Evolutionary conservation across 2,888 invertebrate genomes (phyloP).

Genomic region (Parapristionchus giblindavisi): DNA sequence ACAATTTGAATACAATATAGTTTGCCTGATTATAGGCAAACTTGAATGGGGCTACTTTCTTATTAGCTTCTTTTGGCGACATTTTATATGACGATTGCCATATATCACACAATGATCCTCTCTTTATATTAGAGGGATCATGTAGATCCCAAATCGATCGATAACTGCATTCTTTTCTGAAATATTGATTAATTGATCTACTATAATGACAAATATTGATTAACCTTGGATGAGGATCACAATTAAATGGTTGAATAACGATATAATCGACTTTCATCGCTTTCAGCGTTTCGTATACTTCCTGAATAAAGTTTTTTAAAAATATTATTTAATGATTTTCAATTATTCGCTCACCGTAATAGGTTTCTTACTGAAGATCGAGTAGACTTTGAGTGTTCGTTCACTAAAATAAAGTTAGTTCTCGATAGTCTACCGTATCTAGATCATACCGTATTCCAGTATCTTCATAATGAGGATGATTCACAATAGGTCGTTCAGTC

Average conservation of each 20-base stretch:
- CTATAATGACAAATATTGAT: background rate
- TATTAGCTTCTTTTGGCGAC: slow-evolving; percentile 40
- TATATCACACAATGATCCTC: slow-evolving; percentile 60
- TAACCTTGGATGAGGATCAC: slow-evolving; percentile 56
- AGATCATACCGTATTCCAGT: slow-evolving; percentile 78
- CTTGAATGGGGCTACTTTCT: slow-evolving; percentile 52
- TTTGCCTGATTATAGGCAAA: slow-evolving; percentile 52
- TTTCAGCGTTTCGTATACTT: slow-evolving; percentile 79
- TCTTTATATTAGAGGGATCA: slow-evolving; percentile 71
- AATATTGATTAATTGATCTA: slow-evolving; percentile 42
- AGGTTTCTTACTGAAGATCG: slow-evolving; percentile 82
- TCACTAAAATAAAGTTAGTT: slow-evolving; percentile 75
- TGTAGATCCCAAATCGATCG: slow-evolving; percentile 79
- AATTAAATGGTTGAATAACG: slow-evolving; percentile 79
- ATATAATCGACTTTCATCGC: slow-evolving; percentile 80
- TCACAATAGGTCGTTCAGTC: slow-evolving; percentile 82
- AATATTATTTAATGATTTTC: background rate
- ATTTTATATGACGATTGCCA: slow-evolving; percentile 49
- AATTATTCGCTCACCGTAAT: slow-evolving; percentile 67
- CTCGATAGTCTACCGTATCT: background rate
- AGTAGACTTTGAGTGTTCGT: slow-evolving; percentile 83
- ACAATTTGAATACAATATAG: slow-evolving; percentile 48
- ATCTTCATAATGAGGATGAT: slow-evolving; percentile 89
- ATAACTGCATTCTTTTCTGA: slow-evolving; percentile 77
- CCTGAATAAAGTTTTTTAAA: slow-evolving; percentile 67